Evolutionary conservation across 2,888 invertebrate genomes (phyloP), one percentile per base, ranked within the genome.

Genomic region (Eristalis tenax): DNA sequence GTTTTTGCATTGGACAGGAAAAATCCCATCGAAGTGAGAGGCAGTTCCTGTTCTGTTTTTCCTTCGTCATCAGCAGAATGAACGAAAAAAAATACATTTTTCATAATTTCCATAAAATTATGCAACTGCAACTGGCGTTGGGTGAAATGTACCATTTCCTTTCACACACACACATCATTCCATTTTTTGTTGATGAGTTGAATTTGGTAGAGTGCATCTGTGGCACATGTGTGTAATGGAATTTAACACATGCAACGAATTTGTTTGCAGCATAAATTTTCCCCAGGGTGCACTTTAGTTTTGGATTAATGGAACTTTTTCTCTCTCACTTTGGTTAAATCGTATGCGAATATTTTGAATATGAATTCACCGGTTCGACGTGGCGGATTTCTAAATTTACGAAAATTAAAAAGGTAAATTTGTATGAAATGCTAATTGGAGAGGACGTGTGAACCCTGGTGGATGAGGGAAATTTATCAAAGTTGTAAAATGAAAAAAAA

Each of bases 81-180:
- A 63, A 63, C 68, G 79, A 66, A 6, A 32, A 32, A 32, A 4
- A 32, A 32, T 5, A 32, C 5, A 32, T 32, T 32, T 59, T 15
- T 68, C 40, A 85, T 85, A 71, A 81, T 77, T 81, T 77, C 68
- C 76, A 81, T 81, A 65, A 85, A 85, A 77, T 77, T 77, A 81
- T 85, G 73, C 64, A 73, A 81, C 66, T 80, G 80, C 71, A 68
- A 64, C 59, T 64, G 68, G 10, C 13, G 61, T 38, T 70, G 43
- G 32, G 6, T 32, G 15, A 61, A 28, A 61, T 61, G 61, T 61
- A 61, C 32, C 61, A 15, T 61, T 61, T n/a, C 32, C n/a, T 28
- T 61, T 61, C n/a, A 15, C 32, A 8, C 10, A 38, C n/a, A 4
- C 6, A 6, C 28, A 63, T 63, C 26, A 26, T 26, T 26, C 26